Conservation (phyloP, 2,888 invertebrate species). For the Chymomyza fuscimana region DNA sequence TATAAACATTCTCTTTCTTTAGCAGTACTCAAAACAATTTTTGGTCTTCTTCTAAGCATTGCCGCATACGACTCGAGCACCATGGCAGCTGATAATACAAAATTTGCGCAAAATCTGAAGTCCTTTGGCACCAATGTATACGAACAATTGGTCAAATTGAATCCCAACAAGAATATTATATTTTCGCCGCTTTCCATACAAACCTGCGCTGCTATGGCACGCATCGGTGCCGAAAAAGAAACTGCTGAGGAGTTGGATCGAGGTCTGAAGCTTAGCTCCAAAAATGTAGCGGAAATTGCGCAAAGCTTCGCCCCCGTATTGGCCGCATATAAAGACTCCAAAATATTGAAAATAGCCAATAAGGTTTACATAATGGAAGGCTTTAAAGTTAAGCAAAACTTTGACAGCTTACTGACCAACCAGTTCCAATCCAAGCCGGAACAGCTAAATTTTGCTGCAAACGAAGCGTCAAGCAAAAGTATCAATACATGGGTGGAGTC, state of each 20-base stretch:
- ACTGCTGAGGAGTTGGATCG: conserved; percentile 83
- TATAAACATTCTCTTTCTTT: neutral
- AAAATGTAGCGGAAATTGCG: conserved; percentile 40
- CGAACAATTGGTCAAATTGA: conserved; percentile 48
- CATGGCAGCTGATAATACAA: neutral
- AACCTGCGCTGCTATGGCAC: conserved; percentile 85
- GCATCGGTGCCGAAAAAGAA: conserved; percentile 84
- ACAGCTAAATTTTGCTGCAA: conserved; percentile 82
- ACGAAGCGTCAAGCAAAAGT: conserved; percentile 79
- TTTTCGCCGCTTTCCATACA: conserved; percentile 88
- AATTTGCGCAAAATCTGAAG: conserved; percentile 48
- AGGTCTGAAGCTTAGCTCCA: conserved; percentile 80
- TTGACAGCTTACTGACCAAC: conserved; percentile 82
- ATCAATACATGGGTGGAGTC: conserved; percentile 90
- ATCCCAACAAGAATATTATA: conserved; percentile 83
- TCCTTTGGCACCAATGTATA: conserved; percentile 57
- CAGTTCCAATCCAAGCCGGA: conserved; percentile 84
- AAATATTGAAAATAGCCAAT: conserved; percentile 83
- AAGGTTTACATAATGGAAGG: conserved; percentile 84
- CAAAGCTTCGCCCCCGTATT: conserved; percentile 82
- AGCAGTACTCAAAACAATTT: neutral
- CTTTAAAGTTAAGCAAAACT: conserved; percentile 81
- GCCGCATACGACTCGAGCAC: neutral
- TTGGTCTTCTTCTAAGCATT: neutral
- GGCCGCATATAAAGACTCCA: conserved; percentile 41